Evolutionary conservation across 2,888 invertebrate species (phyloP), one percentile per base, ranked within the genome.

Genomic region (Dicyrtoma fusca): DNA sequence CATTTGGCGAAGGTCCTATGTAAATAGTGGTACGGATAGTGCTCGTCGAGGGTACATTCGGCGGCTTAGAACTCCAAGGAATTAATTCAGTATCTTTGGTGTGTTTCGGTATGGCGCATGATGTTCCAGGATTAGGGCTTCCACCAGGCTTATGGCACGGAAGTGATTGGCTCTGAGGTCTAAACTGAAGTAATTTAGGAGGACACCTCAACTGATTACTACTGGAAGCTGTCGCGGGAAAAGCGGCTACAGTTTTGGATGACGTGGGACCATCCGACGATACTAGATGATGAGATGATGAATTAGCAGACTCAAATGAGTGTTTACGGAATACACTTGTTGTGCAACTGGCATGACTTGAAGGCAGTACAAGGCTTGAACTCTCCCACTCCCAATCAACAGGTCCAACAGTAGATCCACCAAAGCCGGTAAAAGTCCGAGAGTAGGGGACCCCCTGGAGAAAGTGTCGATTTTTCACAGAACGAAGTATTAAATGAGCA

Each of bases 401-500:
- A 75, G 75, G 51, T 76, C 77, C 82, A 63, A 85, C 85, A 19
- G 62, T 26, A 21, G 74, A 65, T n/a, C 86, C 85, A 11, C 86
- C 86, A 77, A 86, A 86, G 13, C 86, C 86, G 19, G 84, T 83
- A n/a, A 85, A 85, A 63, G 84, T 84, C 47, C 85, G 73, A n/a
- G 75, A 72, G 75, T 81, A 82, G 5, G 83, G 83, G 78, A 81
- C 86, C 81, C 79, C 87, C 85, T 88, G 90, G 64, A 92, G 82
- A 64, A 95, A 86, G 79, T 92, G 87, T 83, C 90, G 91, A 83
- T 92, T 92, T 84, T 93, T 93, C 0, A 94, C 92, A 82, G 91
- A 92, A 62, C 94, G 88, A 0, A 94, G 92, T 76, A 95, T 90
- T 62, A 92, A 88, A 83, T 94, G 93, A 3, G 94, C 94, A 77